Conservation (phyloP, 2,113 vertebrate genomes). For the Tetraodon nigroviridis region DNA sequence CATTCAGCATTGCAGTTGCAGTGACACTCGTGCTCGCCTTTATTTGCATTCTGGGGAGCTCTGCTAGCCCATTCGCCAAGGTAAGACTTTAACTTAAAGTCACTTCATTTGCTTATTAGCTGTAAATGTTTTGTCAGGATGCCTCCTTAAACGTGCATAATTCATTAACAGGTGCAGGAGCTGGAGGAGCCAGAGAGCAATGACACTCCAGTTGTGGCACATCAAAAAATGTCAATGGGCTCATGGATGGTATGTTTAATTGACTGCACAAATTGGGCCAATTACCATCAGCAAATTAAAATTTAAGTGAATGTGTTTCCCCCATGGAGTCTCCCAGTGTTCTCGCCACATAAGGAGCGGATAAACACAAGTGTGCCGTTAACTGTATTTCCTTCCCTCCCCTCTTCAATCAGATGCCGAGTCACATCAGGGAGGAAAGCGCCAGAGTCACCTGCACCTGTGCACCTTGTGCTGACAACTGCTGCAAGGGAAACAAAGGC, state of each 20-base stretch:
- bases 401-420: conserved; percentile 46
- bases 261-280: conserved; percentile 54
- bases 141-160: conserved; percentile 46
- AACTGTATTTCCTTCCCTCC: conserved; percentile 5
- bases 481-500: conserved; percentile 61
- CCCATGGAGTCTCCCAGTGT: conserved; percentile 26
- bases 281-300: conserved; percentile 59
- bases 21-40: conserved; percentile 69
- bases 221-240: conserved; percentile 46
- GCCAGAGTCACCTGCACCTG: conserved; percentile 70
- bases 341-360: conserved; percentile 15
- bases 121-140: conserved; percentile 44
- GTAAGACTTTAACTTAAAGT: conserved; percentile 55
- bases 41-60: conserved; percentile 58
- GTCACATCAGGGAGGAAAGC: conserved; percentile 62
- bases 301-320: conserved; percentile 54
- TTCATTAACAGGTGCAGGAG: conserved; percentile 58
- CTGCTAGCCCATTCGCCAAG: conserved; percentile 59
- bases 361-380: conserved; percentile 21
- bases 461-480: conserved; percentile 78
- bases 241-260: conserved; percentile 66
- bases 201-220: conserved; percentile 55
- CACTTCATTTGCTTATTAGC: conserved; percentile 34
- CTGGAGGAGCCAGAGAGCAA: conserved; percentile 47
- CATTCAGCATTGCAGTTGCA: conserved; percentile 65